These are phyloP conservation scores for Xestia ashworthii DNA, from an alignment of 2,888 invertebrate species.

Conservation along the genomic window DNA sequence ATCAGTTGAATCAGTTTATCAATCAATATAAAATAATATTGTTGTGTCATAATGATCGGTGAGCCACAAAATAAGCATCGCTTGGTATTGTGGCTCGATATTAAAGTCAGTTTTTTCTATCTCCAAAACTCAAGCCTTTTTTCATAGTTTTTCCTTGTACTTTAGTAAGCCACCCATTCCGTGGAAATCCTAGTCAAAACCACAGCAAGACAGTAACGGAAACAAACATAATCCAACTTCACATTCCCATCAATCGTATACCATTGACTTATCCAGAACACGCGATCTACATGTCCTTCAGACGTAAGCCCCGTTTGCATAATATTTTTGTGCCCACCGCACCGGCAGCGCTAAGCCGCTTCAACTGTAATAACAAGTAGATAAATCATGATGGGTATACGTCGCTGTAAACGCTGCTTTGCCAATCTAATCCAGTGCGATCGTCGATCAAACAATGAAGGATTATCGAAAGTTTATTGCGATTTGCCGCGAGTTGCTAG, in stretches of 20 bases:
- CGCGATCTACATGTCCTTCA: constrained; percentile 53
- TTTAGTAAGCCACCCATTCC: not conserved
- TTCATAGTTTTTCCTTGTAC: not conserved
- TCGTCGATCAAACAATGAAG: constrained; percentile 69
- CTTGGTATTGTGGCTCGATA: no score
- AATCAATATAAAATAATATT: no score
- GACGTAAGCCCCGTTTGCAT: constrained; percentile 56
- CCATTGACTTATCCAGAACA: constrained; percentile 46
- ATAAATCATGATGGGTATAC: constrained; percentile 63
- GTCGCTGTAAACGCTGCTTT: constrained; percentile 61
- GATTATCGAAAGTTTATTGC: constrained; percentile 67
- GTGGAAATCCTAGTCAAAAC: not conserved
- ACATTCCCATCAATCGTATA: constrained; percentile 28
- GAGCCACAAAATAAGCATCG: no score
- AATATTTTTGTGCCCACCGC: constrained; percentile 56
- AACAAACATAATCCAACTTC: constrained; percentile 18
- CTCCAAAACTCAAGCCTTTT: not conserved
- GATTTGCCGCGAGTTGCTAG: constrained; percentile 42
- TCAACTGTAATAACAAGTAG: constrained; percentile 55
- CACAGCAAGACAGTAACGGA: constrained; percentile 3
- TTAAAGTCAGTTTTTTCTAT: not conserved
- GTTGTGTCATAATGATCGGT: no score
- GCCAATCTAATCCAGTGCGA: constrained; percentile 62
- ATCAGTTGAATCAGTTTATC: not conserved
- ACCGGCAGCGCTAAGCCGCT: constrained; percentile 52